Evolutionary conservation across 2,113 vertebrate species (phyloP).

Genomic region (Colistium nudipinnis): DNA sequence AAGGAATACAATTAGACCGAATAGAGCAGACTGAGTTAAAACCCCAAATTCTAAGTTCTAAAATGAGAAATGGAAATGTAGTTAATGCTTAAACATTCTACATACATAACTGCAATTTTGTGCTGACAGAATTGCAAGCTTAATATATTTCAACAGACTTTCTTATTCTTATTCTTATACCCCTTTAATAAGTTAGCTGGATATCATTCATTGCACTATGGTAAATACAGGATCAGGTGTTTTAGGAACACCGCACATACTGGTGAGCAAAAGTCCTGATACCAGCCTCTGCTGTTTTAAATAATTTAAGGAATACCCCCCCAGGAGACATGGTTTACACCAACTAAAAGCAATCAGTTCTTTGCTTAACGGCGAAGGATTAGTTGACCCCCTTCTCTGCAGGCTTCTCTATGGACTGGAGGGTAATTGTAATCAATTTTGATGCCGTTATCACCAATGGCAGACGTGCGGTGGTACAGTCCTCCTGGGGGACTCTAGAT

Average conservation of each 20-base stretch:
- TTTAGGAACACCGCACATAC: not conserved
- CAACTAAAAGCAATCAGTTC: constrained; percentile 17
- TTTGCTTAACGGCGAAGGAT: not conserved
- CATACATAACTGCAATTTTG: not conserved
- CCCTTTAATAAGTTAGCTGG: no score
- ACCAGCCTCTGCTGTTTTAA: not conserved
- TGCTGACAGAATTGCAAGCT: not conserved
- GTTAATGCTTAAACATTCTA: constrained; percentile 37
- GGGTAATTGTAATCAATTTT: constrained; percentile 64
- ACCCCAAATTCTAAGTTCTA: constrained; percentile 21
- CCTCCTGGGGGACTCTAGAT: constrained; percentile 18
- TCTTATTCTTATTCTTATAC: no score
- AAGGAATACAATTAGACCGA: constrained; percentile 56
- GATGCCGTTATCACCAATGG: constrained; percentile 51
- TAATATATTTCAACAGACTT: not conserved
- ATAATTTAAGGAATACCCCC: not conserved
- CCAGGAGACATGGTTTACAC: not conserved
- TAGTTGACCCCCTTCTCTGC: constrained; percentile 7
- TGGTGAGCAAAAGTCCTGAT: not conserved
- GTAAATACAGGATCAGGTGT: not conserved
- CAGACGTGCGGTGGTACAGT: constrained; percentile 46
- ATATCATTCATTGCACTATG: not conserved
- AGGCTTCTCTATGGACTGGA: constrained; percentile 19
- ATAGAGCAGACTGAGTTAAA: constrained; percentile 45
- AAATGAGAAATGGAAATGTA: constrained; percentile 46